These are phyloP conservation scores for Atta texana DNA, from an alignment of 1,140 invertebrate genomes.

Conservation along the genomic window DNA sequence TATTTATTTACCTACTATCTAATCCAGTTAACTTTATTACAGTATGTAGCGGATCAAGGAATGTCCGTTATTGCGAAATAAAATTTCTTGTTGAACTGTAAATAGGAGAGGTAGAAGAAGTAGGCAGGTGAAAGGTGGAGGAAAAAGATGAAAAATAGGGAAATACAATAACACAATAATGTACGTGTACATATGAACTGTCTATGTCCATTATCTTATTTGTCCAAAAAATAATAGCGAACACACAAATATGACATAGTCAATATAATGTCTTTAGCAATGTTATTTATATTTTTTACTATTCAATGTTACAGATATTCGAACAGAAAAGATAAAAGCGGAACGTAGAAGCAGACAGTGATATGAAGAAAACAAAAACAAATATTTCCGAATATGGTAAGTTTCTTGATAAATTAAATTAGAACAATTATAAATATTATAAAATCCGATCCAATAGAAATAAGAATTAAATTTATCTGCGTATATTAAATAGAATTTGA, in stretches of 20 bases:
- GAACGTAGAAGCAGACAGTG: constrained; percentile 67
- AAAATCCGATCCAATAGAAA: background rate
- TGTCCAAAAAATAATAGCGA: background rate
- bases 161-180: background rate
- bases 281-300: constrained; percentile 12
- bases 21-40: background rate
- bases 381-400: constrained; percentile 75
- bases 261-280: background rate
- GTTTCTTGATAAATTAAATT: constrained; percentile 47
- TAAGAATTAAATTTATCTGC: background rate
- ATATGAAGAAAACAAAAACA: constrained; percentile 80
- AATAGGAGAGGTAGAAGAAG: constrained; percentile 21
- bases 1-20: background rate
- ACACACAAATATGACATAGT: background rate
- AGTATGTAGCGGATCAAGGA: background rate
- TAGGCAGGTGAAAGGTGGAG: constrained; percentile 2
- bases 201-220: background rate
- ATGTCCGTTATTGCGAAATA: constrained; percentile 35
- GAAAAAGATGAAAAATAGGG: constrained; percentile 10
- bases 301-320: constrained; percentile 69
- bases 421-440: background rate
- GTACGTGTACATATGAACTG: background rate
- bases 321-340: constrained; percentile 47
- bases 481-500: constrained; percentile 1
- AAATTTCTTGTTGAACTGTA: constrained; percentile 11